Percentiles rank a stretch among this genome's conserved stretches.
Evolutionary conservation across 2,888 invertebrate genomes (phyloP).

Genomic region (Chrysolina haemoptera): DNA sequence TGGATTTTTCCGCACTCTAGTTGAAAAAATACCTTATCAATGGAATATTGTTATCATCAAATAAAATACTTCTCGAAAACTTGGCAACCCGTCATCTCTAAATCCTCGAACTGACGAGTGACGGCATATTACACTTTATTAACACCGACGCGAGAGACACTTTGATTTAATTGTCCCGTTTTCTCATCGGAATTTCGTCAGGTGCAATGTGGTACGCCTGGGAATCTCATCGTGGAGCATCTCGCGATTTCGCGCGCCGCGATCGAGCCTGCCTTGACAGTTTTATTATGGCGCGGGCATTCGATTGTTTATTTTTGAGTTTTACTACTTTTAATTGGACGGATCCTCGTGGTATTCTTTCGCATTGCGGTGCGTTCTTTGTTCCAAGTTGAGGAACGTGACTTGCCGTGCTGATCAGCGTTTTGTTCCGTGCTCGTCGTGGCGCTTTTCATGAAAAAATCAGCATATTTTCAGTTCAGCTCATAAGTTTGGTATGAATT

Average conservation of each 20-base stretch:
- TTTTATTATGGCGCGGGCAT: conserved; percentile 52
- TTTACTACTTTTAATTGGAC: conserved; percentile 50
- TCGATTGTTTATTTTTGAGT: conserved; percentile 34
- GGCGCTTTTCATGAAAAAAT: too few relatives aligned
- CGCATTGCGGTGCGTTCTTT: background rate
- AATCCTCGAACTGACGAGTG: conserved; percentile 56
- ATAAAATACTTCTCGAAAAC: conserved; percentile 23
- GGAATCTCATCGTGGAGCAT: conserved; percentile 44
- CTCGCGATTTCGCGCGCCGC: conserved; percentile 41
- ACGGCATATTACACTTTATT: conserved; percentile 61
- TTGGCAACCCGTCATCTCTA: conserved; percentile 46
- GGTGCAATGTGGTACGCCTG: conserved; percentile 60
- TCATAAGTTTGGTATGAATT: too few relatives aligned
- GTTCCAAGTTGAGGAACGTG: background rate
- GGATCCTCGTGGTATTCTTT: conserved; percentile 37
- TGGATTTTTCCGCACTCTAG: too few relatives aligned
- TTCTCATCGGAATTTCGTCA: conserved; percentile 63
- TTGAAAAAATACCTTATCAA: background rate
- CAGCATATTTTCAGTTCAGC: too few relatives aligned
- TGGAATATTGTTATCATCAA: background rate
- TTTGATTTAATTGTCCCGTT: conserved; percentile 67
- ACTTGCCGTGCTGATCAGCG: background rate
- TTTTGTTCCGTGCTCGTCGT: too few relatives aligned
- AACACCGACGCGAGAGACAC: conserved; percentile 64
- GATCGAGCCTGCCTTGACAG: conserved; percentile 47